Base-by-base conservation (phyloP, 1,140 invertebrate genomes). In the Gryon sp. region DNA sequence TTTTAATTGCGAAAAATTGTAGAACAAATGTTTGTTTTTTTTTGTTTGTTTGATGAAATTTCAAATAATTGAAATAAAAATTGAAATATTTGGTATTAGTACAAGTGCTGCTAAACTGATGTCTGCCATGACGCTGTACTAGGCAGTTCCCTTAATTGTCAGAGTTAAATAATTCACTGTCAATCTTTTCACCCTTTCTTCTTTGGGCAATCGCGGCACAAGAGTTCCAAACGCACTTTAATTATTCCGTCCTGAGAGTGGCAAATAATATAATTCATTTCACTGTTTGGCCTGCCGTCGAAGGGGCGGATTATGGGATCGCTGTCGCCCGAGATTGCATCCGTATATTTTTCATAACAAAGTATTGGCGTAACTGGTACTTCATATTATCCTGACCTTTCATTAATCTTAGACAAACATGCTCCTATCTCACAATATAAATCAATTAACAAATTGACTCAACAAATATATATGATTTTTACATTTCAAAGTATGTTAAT, bases 111-210 rank as follows among this genome's bases (percentile, higher is more conserved):
- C 45, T 20, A 36, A 63, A 76, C 53, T 32, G 48, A 46, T 48
- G 52, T 30, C 53, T 36, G 52, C 53, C 50, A 45, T 22, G 50
- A 70, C 59, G 65, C 38, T 62, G 41, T 43, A 48, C 45, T 34
- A 55, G 55, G 68, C 62, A 68, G 62, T 57, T 75, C 65, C 48
- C 79, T 84, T 83, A 82, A 85, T 84, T 83, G 79, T 81, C 80
- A 79, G 75, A 84, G 77, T 80, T 85, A 83, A 87, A 86, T 87
- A 85, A 87, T 87, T 87, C 84, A 86, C 83, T 83, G 85, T 84
- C 84, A 85, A 86, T 87, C 83, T 82, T 82, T 28, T 85, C 82
- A 81, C 82, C 84, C 83, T 82, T 85, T 84, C 80, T 81, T 80
- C 79, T 50, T 32, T 4, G 40, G 76, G 63, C 70, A 40, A 38